Evolutionary conservation across 2,797 vertebrate species (phyloP).

Genomic region (Enteromius paludinosus): DNA sequence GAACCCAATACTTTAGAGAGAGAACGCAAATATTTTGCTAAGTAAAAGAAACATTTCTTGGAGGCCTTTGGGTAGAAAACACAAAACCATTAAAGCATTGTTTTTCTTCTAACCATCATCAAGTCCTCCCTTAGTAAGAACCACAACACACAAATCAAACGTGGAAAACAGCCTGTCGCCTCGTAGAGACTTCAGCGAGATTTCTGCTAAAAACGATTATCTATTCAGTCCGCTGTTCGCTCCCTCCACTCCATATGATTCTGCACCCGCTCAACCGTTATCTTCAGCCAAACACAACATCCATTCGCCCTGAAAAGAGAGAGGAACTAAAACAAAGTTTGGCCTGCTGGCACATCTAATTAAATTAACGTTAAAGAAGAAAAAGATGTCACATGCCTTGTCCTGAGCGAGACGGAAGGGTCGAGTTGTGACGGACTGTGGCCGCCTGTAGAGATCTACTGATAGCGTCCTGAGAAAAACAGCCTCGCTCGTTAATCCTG

Average conservation of each 20-base stretch:
- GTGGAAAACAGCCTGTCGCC: slow-evolving; percentile 4
- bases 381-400: slow-evolving; percentile 29
- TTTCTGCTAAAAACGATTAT: slow-evolving; percentile 3
- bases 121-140: background rate
- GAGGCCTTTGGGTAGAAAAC: background rate
- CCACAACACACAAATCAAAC: background rate
- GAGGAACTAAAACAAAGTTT: slow-evolving; percentile 12
- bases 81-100: background rate
- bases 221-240: slow-evolving; percentile 26
- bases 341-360: slow-evolving; percentile 47
- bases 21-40: background rate
- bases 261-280: slow-evolving; percentile 19
- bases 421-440: slow-evolving; percentile 38
- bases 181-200: background rate
- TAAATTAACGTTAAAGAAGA: slow-evolving; percentile 38
- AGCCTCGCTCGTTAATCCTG: slow-evolving; percentile 71
- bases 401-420: slow-evolving; percentile 2
- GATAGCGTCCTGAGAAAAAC: slow-evolving; percentile 53
- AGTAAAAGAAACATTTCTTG: background rate
- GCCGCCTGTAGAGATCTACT: slow-evolving; percentile 56
- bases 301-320: slow-evolving; percentile 4
- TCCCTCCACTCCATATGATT: background rate
- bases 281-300: slow-evolving; percentile 52
- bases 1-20: background rate
- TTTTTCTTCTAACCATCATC: background rate